Evolutionary conservation across 2,888 invertebrate species (phyloP).

Genomic region (Cryptocheilus praepositus): DNA sequence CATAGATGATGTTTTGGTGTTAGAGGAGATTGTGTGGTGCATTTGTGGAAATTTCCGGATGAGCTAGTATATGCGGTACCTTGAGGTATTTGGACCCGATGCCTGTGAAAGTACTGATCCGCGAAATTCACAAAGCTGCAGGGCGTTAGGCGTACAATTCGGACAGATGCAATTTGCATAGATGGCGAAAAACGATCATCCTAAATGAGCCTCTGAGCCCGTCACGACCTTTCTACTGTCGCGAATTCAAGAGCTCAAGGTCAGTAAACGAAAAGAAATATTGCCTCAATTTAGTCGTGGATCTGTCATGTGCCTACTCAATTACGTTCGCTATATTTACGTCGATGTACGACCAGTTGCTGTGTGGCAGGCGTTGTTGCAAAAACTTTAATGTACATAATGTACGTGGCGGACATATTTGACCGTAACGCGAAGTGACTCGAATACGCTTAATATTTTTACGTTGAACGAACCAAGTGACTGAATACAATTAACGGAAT

Average conservation of each 20-base stretch:
- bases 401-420: slow-evolving; percentile 41
- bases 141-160: not conserved
- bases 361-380: slow-evolving; percentile 40
- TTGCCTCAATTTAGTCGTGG: slow-evolving; percentile 48
- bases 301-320: slow-evolving; percentile 50
- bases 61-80: no score
- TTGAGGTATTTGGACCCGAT: no score
- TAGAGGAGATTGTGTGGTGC: no score
- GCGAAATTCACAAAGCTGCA: no score
- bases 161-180: not conserved
- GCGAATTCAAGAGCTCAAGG: slow-evolving; percentile 55
- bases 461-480: no score
- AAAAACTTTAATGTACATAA: slow-evolving; percentile 9
- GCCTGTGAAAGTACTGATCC: no score
- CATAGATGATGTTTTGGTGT: no score
- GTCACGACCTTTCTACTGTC: slow-evolving; percentile 36
- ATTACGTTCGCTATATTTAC: slow-evolving; percentile 44
- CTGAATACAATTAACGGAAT: no score
- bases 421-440: not conserved
- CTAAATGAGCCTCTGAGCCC: slow-evolving; percentile 19
- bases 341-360: slow-evolving; percentile 39
- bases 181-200: not conserved
- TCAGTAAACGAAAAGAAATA: slow-evolving; percentile 54
- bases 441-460: slow-evolving; percentile 6
- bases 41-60: no score